Evolutionary conservation across 2,888 invertebrate species (phyloP).

Genomic region (Hypsopygia costalis): DNA sequence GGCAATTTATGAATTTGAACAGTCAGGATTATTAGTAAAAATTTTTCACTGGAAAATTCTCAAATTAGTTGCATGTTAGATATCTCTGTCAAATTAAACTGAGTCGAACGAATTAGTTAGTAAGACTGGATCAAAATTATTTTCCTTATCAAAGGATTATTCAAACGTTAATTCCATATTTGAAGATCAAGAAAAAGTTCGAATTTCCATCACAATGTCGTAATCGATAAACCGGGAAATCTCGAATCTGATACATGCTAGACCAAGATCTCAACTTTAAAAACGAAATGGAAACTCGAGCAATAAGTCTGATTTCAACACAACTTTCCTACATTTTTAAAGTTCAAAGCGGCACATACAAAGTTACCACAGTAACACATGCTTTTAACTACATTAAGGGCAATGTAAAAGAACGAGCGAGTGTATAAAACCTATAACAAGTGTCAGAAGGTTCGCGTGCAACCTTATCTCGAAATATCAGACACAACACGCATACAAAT

Average conservation of each 20-base stretch:
- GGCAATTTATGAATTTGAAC: slow-evolving; percentile 54
- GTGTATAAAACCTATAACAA: slow-evolving; percentile 39
- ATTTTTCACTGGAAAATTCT: not conserved
- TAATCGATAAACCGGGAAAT: too few species aligned
- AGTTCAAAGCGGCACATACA: slow-evolving; percentile 6
- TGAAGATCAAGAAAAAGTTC: too few species aligned
- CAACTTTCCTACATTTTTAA: not conserved
- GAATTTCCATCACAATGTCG: too few species aligned
- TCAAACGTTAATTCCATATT: too few species aligned
- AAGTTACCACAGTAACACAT: slow-evolving; percentile 32
- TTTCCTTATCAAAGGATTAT: too few species aligned
- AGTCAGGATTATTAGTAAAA: slow-evolving; percentile 31
- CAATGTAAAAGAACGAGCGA: slow-evolving; percentile 33
- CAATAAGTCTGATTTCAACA: not conserved
- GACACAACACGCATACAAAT: slow-evolving; percentile 68
- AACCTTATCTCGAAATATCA: slow-evolving; percentile 57
- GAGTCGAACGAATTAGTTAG: not conserved
- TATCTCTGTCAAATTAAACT: slow-evolving; percentile 1
- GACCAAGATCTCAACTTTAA: too few species aligned
- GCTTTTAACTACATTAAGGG: slow-evolving; percentile 38
- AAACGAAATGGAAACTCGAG: too few species aligned
- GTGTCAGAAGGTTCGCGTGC: slow-evolving; percentile 54
- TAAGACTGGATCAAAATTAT: not conserved
- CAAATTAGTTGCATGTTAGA: not conserved
- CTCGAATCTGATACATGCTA: too few species aligned